Percentiles rank a stretch among this genome's conserved stretches.
Evolutionary conservation across 2,888 invertebrate genomes (phyloP).

Genomic region (Sturmia bella): DNA sequence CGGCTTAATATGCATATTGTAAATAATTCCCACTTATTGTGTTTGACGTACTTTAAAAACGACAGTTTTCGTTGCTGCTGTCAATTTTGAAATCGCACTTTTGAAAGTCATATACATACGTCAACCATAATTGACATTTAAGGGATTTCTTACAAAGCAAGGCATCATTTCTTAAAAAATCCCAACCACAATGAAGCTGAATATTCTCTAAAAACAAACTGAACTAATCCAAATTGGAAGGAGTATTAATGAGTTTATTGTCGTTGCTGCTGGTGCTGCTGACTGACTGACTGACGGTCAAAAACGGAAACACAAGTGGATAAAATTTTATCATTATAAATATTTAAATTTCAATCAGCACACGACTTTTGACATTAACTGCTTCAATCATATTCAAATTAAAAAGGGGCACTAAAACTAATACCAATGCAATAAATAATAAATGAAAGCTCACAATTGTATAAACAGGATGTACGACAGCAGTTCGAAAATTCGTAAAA

Average conservation of each 20-base stretch:
- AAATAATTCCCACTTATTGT: too few species aligned
- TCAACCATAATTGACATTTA: too few species aligned
- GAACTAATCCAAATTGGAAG: background rate
- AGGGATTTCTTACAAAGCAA: too few species aligned
- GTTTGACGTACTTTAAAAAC: too few species aligned
- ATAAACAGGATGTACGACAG: background rate
- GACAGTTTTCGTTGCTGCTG: too few species aligned
- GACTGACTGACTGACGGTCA: constrained; percentile 1
- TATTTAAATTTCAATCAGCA: constrained; percentile 71
- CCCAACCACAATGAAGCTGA: too few species aligned
- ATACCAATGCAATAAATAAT: constrained; percentile 16
- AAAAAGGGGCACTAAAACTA: background rate
- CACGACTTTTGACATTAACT: constrained; percentile 33
- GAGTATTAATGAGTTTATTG: background rate
- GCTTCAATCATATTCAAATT: constrained; percentile 21
- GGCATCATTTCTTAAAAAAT: too few species aligned
- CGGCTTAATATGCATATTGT: too few species aligned
- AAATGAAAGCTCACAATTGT: background rate
- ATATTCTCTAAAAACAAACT: background rate
- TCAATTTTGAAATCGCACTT: too few species aligned
- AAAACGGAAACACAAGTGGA: background rate
- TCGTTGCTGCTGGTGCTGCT: background rate
- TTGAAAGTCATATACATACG: too few species aligned
- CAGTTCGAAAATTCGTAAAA: background rate
- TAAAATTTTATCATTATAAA: constrained; percentile 58